Evolutionary conservation across 2,888 invertebrate genomes (phyloP).

Genomic region (Gnatocerus cornutus): DNA sequence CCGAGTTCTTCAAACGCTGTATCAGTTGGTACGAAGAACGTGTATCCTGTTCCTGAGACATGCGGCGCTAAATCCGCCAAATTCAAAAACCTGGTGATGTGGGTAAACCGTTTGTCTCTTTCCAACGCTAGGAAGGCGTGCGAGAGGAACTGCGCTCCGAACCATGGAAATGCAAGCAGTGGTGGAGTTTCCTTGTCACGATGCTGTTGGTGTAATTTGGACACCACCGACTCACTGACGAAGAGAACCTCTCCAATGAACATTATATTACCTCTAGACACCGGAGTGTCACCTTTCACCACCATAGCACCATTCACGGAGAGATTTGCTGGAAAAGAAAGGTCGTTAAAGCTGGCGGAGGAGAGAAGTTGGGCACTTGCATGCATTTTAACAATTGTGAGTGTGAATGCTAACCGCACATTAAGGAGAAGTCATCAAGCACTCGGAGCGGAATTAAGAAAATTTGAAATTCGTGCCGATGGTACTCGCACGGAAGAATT

Average conservation of each 20-base stretch:
- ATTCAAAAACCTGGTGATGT: conserved; percentile 77
- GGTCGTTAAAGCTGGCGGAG: not conserved
- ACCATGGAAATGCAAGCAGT: conserved; percentile 78
- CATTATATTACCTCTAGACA: conserved; percentile 77
- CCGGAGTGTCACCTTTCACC: conserved; percentile 76
- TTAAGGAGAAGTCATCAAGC: not conserved
- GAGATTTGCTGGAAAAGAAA: conserved; percentile 69
- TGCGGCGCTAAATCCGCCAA: conserved; percentile 77
- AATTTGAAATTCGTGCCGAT: conserved; percentile 27
- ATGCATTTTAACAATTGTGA: not conserved
- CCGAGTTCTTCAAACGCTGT: conserved; percentile 78
- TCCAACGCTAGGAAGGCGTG: conserved; percentile 77
- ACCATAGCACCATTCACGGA: conserved; percentile 76
- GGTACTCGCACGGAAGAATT: conserved; percentile 27
- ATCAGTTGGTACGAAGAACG: conserved; percentile 82
- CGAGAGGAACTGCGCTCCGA: conserved; percentile 78
- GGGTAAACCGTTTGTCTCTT: conserved; percentile 73
- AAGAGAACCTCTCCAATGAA: conserved; percentile 78
- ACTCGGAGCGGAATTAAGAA: conserved; percentile 27
- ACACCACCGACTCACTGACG: conserved; percentile 77
- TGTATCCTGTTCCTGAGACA: conserved; percentile 78
- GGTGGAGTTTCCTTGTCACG: conserved; percentile 80
- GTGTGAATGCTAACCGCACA: conserved; percentile 8
- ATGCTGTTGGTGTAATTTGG: conserved; percentile 77
- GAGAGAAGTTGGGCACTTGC: conserved; percentile 2